A percentile compares a stretch with the other conserved stretches of the same genome.
phyloP scores from a whole-genome alignment of 2,888 invertebrate species.

The Eudasyphora cyanicolor region DNA sequence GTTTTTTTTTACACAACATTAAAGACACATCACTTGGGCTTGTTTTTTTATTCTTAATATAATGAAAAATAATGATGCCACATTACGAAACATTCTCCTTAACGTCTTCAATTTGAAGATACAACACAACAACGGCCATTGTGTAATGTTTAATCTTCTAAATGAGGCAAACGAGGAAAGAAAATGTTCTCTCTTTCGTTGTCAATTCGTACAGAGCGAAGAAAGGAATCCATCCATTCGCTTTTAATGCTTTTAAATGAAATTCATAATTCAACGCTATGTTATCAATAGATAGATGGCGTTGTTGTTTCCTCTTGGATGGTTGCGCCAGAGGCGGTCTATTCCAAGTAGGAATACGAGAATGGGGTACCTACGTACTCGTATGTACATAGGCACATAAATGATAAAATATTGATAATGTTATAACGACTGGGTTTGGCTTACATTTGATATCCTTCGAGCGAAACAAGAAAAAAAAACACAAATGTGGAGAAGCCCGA shows the following conservation, averaged over 20 bases:
- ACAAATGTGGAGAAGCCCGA: background rate
- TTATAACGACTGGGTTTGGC: background rate
- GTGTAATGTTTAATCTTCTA: background rate
- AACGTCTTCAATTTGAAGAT: background rate
- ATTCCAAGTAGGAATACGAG: background rate
- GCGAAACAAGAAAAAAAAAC: too few relatives aligned
- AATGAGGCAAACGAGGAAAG: background rate
- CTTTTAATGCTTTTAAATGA: background rate
- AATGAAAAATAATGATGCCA: background rate
- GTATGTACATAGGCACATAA: background rate
- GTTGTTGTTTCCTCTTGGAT: background rate
- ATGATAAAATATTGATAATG: constrained; percentile 53
- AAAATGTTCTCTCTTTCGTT: background rate
- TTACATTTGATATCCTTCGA: background rate
- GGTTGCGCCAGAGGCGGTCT: background rate
- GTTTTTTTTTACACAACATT: background rate
- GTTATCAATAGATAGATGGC: background rate
- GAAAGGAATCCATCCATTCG: background rate
- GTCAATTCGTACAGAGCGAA: too few relatives aligned
- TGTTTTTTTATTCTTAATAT: too few relatives aligned
- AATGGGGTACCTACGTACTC: background rate
- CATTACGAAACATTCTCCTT: background rate
- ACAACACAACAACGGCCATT: too few relatives aligned
- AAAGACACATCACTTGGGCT: background rate
- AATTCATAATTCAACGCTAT: background rate